Evolutionary conservation across 2,797 vertebrate species (phyloP), one percentile per base, ranked within the genome.

Genomic region (Discoglossus pictus): DNA sequence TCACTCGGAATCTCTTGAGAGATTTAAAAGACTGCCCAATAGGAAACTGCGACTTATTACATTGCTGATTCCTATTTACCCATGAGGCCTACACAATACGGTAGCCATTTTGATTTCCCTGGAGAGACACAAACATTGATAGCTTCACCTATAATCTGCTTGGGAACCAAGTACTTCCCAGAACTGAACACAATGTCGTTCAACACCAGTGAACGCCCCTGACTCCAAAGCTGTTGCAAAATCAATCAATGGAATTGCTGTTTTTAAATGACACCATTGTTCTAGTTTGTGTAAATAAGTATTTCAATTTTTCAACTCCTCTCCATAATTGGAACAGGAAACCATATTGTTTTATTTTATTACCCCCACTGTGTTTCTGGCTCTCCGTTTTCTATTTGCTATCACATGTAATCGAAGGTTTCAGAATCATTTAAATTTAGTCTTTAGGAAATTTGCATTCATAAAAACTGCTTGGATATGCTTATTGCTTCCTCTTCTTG

Each of bases 391-490:
- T 75, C 47, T 50, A 59, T 21, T 59, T 50, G 52, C 55, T 65
- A 40, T 44, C 17, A 58, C 48, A 25, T 63, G 36, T 64, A 64
- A 40, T 58, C 20, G 31, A 44, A 55, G 35, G 44, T 25, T 56
- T 70, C 24, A 25, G 52, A 80, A 80, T 82, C 64, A 78, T 81
- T 82, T 84, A 73, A 78, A 79, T 79, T 55, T 79, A 44, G 60
- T 82, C 69, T 76, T 81, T 58, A 77, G 65, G 65, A 80, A 67
- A 82, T 84, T 82, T 82, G 64, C 77, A 83, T 83, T 81, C 65
- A 74, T 75, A 74, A 79, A 58, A 81, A 81, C 75, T 78, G 68
- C 68, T 80, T 82, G 74, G 72, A 78, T 82, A 73, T 82, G 78
- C 73, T 79, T 61, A 70, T 76, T 74, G 69, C 75, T 81, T 83